A percentile compares a stretch with the other conserved stretches of the same genome.
Conservation (phyloP, 2,888 invertebrate genomes). For the Trypoxylon attenuatum region DNA sequence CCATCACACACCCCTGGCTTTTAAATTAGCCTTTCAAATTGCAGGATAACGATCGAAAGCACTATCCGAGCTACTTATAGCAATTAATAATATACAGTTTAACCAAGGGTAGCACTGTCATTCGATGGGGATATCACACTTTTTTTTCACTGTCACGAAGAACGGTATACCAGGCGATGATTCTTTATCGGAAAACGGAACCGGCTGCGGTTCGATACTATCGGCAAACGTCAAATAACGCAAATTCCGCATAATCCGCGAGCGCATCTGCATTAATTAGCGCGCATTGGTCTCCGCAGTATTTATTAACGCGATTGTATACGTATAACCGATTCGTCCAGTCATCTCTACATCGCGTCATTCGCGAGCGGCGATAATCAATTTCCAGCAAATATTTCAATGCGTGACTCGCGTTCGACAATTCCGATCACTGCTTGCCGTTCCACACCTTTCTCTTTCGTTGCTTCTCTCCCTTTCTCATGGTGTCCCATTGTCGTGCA, state of each 20-base stretch:
- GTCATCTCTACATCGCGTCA: conserved; percentile 41
- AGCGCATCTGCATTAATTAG: conserved; percentile 54
- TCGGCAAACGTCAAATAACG: conserved; percentile 35
- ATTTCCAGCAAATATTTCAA: conserved; percentile 48
- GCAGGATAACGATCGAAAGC: too few relatives aligned
- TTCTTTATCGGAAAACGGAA: conserved; percentile 25
- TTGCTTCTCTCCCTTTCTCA: neutral
- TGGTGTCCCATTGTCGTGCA: neutral
- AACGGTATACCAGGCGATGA: too few relatives aligned
- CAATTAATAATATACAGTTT: too few relatives aligned
- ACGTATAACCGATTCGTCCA: conserved; percentile 51
- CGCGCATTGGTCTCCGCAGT: conserved; percentile 48
- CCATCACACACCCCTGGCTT: too few relatives aligned
- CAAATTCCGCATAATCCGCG: conserved; percentile 45
- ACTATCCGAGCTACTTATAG: too few relatives aligned
- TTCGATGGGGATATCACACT: too few relatives aligned
- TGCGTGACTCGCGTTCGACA: conserved; percentile 19
- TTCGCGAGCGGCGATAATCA: conserved; percentile 45
- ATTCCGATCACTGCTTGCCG: conserved; percentile 19
- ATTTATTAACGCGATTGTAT: conserved; percentile 55
- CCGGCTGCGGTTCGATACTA: conserved; percentile 33
- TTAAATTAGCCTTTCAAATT: too few relatives aligned
- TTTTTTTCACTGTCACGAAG: neutral
- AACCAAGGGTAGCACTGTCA: too few relatives aligned
- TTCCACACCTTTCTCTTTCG: conserved; percentile 1